A percentile compares a stretch with the other conserved stretches of the same genome.
Evolutionary conservation across 2,888 invertebrate genomes (phyloP).

Genomic region (Mycalesis mineus): DNA sequence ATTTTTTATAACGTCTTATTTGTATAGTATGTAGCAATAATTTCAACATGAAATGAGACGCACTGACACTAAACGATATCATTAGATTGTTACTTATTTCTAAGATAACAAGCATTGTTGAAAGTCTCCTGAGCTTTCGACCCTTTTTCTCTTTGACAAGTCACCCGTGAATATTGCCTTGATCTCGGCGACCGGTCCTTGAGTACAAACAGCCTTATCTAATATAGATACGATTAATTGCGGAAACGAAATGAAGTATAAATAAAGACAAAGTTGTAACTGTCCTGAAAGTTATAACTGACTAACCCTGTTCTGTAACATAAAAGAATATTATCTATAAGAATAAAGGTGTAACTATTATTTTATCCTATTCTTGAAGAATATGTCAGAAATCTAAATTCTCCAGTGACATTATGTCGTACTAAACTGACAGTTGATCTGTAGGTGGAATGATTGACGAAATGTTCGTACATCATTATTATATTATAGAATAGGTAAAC

Average conservation of each 20-base stretch:
- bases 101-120: conserved; percentile 78
- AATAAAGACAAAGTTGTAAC: conserved; percentile 59
- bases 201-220: conserved; percentile 75
- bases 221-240: conserved; percentile 73
- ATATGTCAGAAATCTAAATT: too few species aligned
- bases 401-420: too few species aligned
- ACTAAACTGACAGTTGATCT: too few species aligned
- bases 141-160: conserved; percentile 77
- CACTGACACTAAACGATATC: conserved; percentile 73
- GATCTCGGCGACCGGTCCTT: conserved; percentile 72
- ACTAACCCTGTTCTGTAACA: too few species aligned
- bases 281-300: too few species aligned
- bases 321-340: too few species aligned
- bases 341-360: too few species aligned
- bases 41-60: conserved; percentile 35
- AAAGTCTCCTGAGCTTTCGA: conserved; percentile 74
- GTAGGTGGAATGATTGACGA: too few species aligned
- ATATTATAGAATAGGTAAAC: too few species aligned
- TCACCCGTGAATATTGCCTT: conserved; percentile 78
- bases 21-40: conserved; percentile 21
- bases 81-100: conserved; percentile 72
- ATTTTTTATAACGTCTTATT: too few species aligned
- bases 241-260: conserved; percentile 64
- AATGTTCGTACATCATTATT: too few species aligned
- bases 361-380: too few species aligned